Evolutionary conservation across 37 sponge, comb jelly and placozoan species (phyloP).

Genomic region (Cliona cf. orientalis): DNA sequence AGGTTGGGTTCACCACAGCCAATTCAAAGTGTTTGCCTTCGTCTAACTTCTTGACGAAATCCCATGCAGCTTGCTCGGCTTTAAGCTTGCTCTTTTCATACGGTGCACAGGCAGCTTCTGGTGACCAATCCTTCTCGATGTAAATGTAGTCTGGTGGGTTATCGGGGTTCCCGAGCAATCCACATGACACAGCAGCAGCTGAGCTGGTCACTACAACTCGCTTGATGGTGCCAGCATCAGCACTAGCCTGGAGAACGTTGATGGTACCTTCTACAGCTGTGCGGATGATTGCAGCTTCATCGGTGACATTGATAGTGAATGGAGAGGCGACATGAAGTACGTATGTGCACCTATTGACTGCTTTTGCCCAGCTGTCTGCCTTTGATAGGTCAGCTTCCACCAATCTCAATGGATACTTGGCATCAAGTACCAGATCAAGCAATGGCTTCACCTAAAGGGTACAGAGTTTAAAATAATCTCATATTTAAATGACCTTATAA

Average conservation of each 20-base stretch:
- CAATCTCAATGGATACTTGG: constrained; percentile 76
- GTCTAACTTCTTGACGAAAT: constrained; percentile 54
- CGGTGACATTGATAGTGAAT: too few relatives aligned
- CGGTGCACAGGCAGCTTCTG: constrained; percentile 20
- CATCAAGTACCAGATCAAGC: constrained; percentile 62
- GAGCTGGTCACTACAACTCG: constrained; percentile 91
- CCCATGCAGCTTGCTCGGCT: constrained; percentile 92
- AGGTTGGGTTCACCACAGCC: constrained; percentile 74
- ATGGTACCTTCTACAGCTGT: constrained; percentile 86
- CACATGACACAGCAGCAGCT: constrained; percentile 75
- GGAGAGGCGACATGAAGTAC: constrained; percentile 94
- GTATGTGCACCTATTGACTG: constrained; percentile 83
- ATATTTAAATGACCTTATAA: too few relatives aligned
- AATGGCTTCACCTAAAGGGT: constrained; percentile 65
- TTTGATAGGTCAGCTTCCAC: constrained; percentile 84
- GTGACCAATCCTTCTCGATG: constrained; percentile 87
- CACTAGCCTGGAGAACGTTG: constrained; percentile 87
- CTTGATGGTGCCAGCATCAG: constrained; percentile 77
- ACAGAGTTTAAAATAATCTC: too few relatives aligned
- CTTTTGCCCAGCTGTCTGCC: constrained; percentile 77
- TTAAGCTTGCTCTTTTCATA: constrained; percentile 86
- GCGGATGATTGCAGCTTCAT: constrained; percentile 38
- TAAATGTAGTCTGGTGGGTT: constrained; percentile 48
- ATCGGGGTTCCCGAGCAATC: constrained; percentile 44
- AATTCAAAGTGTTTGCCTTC: constrained; percentile 84